Evolutionary conservation across 2,888 invertebrate species (phyloP).

Genomic region (Erpobdella octoculata): DNA sequence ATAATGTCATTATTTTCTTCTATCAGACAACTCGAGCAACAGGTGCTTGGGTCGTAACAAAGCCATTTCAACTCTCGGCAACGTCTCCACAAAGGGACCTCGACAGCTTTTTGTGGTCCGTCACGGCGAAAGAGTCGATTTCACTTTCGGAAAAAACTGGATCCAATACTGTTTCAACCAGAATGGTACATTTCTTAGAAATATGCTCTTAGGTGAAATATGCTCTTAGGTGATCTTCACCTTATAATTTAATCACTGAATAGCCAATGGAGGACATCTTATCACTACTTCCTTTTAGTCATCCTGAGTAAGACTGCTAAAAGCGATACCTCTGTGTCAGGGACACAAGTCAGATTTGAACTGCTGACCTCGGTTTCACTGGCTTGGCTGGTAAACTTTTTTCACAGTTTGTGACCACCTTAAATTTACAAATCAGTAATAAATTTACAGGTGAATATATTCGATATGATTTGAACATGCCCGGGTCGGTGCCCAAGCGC

Average conservation of each 20-base stretch:
- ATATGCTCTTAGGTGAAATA: neutral
- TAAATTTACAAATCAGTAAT: too few relatives aligned
- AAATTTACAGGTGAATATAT: conserved; percentile 59
- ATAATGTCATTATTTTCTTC: too few relatives aligned
- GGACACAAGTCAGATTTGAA: too few relatives aligned
- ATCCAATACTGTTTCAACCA: conserved; percentile 74
- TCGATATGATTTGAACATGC: conserved; percentile 84
- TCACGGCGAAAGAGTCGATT: conserved; percentile 88
- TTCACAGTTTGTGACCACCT: neutral
- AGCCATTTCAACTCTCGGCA: neutral
- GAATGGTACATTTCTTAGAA: conserved; percentile 37
- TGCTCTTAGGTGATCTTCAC: too few relatives aligned
- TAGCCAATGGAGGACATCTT: too few relatives aligned
- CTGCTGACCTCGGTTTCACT: neutral
- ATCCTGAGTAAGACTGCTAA: too few relatives aligned
- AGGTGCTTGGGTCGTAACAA: neutral
- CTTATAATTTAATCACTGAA: too few relatives aligned
- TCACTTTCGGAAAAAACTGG: conserved; percentile 77
- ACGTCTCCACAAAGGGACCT: neutral
- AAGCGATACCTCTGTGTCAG: too few relatives aligned
- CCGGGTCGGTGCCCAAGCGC: conserved; percentile 66
- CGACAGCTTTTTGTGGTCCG: conserved; percentile 63
- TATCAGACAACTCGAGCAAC: neutral
- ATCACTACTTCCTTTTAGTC: too few relatives aligned
- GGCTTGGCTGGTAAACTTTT: neutral